phyloP scores from a whole-genome alignment of 2,113 vertebrate genomes.

The Columba janthina region DNA sequence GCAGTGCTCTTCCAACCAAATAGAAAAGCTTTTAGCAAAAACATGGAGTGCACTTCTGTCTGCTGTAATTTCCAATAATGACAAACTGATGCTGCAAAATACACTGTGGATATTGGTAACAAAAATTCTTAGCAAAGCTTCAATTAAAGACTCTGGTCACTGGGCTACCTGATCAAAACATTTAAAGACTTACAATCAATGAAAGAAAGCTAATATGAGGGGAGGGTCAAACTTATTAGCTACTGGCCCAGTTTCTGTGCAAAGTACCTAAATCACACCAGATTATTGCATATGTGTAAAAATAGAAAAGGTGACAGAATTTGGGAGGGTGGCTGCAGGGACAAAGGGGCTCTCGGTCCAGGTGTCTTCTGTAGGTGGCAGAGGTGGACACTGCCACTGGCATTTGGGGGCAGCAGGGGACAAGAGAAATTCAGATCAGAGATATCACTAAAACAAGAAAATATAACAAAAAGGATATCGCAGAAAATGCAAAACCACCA shows the following conservation, averaged over 20 bases:
- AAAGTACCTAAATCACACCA: neutral
- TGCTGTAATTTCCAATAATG: neutral
- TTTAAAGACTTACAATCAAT: neutral
- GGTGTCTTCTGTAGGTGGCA: neutral
- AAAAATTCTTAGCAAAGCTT: neutral
- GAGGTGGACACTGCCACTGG: accelerated
- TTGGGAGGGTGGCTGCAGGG: neutral
- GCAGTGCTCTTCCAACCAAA: neutral
- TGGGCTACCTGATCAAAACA: neutral
- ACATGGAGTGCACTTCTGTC: neutral
- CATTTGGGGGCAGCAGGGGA: neutral
- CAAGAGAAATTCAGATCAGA: neutral
- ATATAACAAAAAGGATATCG: neutral
- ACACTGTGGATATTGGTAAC: accelerated
- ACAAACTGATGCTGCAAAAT: neutral
- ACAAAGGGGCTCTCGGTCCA: accelerated
- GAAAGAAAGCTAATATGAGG: neutral
- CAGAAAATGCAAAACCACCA: neutral
- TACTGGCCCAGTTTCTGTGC: neutral
- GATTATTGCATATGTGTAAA: neutral
- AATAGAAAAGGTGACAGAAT: accelerated
- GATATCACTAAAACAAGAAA: neutral
- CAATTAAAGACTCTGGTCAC: neutral
- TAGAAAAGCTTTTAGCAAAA: neutral
- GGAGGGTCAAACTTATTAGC: neutral